Conservation (phyloP, 2,797 vertebrate genomes). For the Thripadectes ignobilis region DNA sequence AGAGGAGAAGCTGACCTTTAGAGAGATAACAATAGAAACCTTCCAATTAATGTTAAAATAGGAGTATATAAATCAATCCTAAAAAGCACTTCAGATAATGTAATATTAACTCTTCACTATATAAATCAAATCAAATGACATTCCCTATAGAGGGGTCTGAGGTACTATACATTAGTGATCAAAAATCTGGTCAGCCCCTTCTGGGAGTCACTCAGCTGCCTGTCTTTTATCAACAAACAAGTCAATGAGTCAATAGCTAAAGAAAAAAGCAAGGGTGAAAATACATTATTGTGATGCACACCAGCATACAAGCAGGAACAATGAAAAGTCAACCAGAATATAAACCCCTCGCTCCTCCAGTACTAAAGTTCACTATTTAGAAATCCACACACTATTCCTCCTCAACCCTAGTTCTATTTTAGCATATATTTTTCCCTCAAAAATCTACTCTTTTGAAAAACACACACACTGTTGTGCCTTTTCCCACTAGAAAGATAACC, state of each 20-base stretch:
- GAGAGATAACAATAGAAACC: slow-evolving; percentile 37
- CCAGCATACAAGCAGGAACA: not conserved
- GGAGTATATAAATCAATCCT: slow-evolving; percentile 55
- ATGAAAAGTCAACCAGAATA: not conserved
- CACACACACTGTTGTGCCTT: not conserved
- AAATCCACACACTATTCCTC: not conserved
- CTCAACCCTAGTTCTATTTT: not conserved
- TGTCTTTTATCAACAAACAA: slow-evolving; percentile 26
- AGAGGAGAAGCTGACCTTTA: slow-evolving; percentile 60
- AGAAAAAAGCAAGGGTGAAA: slow-evolving; percentile 36
- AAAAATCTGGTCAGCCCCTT: not conserved
- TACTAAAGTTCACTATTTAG: slow-evolving; percentile 3
- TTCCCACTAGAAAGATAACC: slow-evolving; percentile 60
- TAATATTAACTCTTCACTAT: slow-evolving; percentile 16
- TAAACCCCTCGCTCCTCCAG: not conserved
- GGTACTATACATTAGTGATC: not conserved
- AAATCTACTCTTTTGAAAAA: not conserved
- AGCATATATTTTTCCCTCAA: slow-evolving; percentile 18
- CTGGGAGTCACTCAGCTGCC: not conserved
- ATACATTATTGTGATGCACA: slow-evolving; percentile 20
- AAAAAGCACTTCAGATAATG: slow-evolving; percentile 44
- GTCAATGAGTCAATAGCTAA: slow-evolving; percentile 20
- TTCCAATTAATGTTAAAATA: slow-evolving; percentile 51
- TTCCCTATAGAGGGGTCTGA: not conserved
- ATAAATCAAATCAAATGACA: slow-evolving; percentile 20